Evolutionary conservation across 2,888 invertebrate genomes (phyloP), one percentile per base, ranked within the genome.

Genomic region (Eupithecia centaureata): DNA sequence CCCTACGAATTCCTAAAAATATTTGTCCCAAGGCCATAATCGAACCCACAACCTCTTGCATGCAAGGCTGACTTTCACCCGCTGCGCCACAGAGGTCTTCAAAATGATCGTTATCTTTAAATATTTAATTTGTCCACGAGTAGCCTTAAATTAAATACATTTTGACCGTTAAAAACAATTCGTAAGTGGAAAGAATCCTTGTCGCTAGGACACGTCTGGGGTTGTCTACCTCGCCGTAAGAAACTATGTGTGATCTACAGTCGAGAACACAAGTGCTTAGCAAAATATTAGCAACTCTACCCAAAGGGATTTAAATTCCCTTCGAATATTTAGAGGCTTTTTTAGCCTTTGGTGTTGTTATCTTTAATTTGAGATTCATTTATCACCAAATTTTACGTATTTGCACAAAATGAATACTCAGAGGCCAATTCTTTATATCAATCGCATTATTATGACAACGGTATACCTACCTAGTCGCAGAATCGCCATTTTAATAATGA

Each of bases 211-310:
- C 33, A 63, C 61, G 68, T 61, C 60, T 51, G 47, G 42, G 42
- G 27, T 28, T 47, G 51, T 65, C 69, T 30, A 60, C 69, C 63
- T 69, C 25, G 28, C 52, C 65, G 64, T 54, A 62, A 30, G 62
- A 65, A 61, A 63, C 52, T 58, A 27, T 60, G 28, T 63, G 63
- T 68, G 47, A 64, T n/a, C 52, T 63, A 70, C 57, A 32, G 32
- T 18, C 32, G 32, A 8, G 57, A 13, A 22, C 22, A 61, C 28
- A 52, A 61, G 32, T 32, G 51, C 38, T 51, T 42, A 10, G 2
- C n/a, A 5, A 18, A 42, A 59, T 27, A 38, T 27, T 27, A n/a
- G 7, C 15, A 15, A 30, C 10, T 33, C 13, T 33, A 15, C 13
- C 15, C n/a, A n/a, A n/a, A n/a, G n/a, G n/a, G n/a, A n/a, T 35